These are phyloP conservation scores for Axinella damicornis DNA, from an alignment of 37 sponge, comb jelly and placozoan species.

Conservation along the genomic window DNA sequence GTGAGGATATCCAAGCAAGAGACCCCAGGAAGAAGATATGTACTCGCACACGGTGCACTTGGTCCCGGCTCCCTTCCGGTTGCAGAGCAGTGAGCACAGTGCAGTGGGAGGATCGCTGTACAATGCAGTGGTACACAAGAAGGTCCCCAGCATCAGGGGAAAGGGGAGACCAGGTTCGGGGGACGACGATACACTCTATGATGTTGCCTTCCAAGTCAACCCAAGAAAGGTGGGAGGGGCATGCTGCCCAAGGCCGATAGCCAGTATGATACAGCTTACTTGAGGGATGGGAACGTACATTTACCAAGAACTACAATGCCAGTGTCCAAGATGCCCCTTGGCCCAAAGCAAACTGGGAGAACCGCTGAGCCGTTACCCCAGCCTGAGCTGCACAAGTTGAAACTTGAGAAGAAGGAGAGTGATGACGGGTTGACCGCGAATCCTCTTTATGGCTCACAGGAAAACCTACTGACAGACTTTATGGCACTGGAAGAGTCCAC, in stretches of 20 bases:
- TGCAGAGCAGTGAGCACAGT: not conserved
- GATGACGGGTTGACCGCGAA: conserved; percentile 52
- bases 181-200: not conserved
- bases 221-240: not conserved
- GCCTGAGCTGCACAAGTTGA: not conserved
- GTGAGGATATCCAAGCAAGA: not conserved
- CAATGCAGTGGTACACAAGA: conserved; percentile 33
- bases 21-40: conserved; percentile 9
- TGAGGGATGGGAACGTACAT: too few species aligned
- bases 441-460: conserved; percentile 54
- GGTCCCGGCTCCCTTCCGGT: conserved; percentile 25
- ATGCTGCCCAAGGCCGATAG: too few species aligned
- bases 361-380: not conserved
- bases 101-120: conserved; percentile 8
- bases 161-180: not conserved
- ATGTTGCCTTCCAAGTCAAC: conserved; percentile 21
- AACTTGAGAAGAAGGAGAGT: not conserved
- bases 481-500: not conserved
- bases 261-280: not conserved
- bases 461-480: not conserved
- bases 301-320: too few species aligned
- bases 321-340: too few species aligned
- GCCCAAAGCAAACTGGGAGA: not conserved
- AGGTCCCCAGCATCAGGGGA: not conserved
- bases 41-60: conserved; percentile 59